A percentile compares a stretch with the other conserved stretches of the same genome.
Evolutionary conservation across 2,888 invertebrate species (phyloP).

Genomic region (Podabrus alpinus): DNA sequence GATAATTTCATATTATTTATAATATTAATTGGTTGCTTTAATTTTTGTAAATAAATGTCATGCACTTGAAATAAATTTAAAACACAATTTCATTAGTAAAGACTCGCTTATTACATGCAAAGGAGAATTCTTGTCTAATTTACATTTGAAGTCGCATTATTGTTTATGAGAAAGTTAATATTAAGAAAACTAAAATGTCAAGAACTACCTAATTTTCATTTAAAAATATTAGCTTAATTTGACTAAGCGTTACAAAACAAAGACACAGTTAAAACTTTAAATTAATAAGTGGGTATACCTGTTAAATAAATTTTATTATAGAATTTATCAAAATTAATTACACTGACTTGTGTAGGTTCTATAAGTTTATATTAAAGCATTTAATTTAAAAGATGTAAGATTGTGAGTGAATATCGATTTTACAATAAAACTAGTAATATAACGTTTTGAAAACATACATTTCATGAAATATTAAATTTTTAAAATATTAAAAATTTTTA

Average conservation of each 20-base stretch:
- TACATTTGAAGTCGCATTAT: slow-evolving; percentile 7
- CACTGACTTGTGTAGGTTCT: neutral
- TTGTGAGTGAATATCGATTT: neutral
- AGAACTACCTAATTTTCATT: slow-evolving; percentile 10
- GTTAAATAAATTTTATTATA: neutral
- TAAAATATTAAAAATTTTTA: too few species aligned
- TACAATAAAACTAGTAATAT: neutral
- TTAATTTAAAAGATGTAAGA: neutral
- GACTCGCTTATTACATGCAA: slow-evolving; percentile 6
- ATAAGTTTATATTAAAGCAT: neutral
- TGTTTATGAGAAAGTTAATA: slow-evolving; percentile 12
- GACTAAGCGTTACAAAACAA: neutral
- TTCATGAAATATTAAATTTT: neutral
- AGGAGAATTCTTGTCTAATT: slow-evolving; percentile 9
- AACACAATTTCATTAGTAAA: slow-evolving; percentile 10
- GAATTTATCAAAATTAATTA: neutral
- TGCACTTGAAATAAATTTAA: neutral
- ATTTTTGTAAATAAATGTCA: neutral
- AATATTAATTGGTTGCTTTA: neutral
- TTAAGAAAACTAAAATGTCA: slow-evolving; percentile 12
- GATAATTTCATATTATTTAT: neutral
- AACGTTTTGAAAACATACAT: neutral
- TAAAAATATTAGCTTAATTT: slow-evolving; percentile 2
- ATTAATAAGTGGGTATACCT: neutral
- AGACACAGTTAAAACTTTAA: neutral